phyloP scores from a whole-genome alignment of 2,888 invertebrate species.

The Napeogenes inachia region DNA sequence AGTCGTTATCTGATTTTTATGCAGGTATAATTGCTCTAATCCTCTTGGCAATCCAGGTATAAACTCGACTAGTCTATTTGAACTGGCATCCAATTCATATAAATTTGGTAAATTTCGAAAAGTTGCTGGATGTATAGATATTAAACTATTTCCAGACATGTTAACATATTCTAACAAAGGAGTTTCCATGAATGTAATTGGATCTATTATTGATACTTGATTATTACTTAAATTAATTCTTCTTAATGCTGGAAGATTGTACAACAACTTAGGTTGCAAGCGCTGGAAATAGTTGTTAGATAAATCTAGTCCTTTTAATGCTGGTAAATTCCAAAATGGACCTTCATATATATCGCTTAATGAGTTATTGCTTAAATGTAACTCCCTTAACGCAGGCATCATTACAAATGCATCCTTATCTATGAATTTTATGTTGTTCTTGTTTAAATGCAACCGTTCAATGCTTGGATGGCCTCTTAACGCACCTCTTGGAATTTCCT shows the following conservation, averaged over 20 bases:
- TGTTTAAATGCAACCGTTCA: conserved; percentile 88
- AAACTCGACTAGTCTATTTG: conserved; percentile 84
- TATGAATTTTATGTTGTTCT: conserved; percentile 85
- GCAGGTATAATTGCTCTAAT: conserved; percentile 84
- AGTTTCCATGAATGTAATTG: conserved; percentile 84
- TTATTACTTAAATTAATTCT: conserved; percentile 88
- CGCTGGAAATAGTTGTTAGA: conserved; percentile 85
- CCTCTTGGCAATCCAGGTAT: conserved; percentile 87
- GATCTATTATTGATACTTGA: conserved; percentile 82
- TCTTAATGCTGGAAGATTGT: conserved; percentile 85
- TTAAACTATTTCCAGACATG: conserved; percentile 85
- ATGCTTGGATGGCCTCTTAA: conserved; percentile 87
- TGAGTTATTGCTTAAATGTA: conserved; percentile 90
- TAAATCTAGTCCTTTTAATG: conserved; percentile 89
- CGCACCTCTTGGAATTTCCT: conserved; percentile 86
- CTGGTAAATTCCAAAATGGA: conserved; percentile 91
- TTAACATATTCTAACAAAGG: conserved; percentile 87
- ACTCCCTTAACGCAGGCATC: conserved; percentile 89
- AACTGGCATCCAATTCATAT: conserved; percentile 87
- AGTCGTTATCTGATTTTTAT: conserved; percentile 82
- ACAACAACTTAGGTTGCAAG: conserved; percentile 83
- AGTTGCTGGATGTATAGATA: conserved; percentile 84
- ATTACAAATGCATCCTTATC: conserved; percentile 88
- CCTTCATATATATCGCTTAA: conserved; percentile 83
- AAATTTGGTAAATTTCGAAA: conserved; percentile 85